Conservation (phyloP, 2,888 invertebrate genomes). For the Glaucopsyche alexis region DNA sequence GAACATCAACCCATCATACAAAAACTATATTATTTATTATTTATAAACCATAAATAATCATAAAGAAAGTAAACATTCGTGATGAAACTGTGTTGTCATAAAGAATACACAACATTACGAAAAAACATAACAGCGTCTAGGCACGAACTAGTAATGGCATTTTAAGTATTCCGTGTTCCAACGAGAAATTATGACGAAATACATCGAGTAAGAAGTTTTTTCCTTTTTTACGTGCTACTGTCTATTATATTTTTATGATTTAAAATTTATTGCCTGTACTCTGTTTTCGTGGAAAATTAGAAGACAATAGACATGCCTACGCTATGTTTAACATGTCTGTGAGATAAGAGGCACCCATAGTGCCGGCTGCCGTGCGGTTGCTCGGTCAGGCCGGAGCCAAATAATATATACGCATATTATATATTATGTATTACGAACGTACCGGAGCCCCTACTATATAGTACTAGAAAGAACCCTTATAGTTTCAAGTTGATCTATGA, state of each 20-base stretch:
- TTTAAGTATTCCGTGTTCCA: conserved; percentile 10
- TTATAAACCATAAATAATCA: not conserved
- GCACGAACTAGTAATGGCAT: conserved; percentile 10
- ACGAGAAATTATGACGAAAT: conserved; percentile 14
- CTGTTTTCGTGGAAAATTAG: not conserved
- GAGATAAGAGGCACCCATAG: no score
- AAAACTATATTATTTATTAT: conserved; percentile 1
- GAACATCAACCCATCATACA: not conserved
- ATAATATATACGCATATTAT: no score
- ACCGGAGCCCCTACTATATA: no score
- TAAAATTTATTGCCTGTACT: not conserved
- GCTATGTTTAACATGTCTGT: no score
- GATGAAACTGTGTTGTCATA: not conserved
- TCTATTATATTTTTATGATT: not conserved
- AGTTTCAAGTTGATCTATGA: no score
- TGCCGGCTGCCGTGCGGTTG: no score
- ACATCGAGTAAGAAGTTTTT: not conserved
- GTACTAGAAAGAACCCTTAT: no score
- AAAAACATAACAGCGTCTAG: conserved; percentile 8
- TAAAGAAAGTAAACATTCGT: not conserved
- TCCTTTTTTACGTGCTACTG: conserved; percentile 7
- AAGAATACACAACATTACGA: conserved; percentile 16
- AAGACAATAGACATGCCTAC: not conserved
- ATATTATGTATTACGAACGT: no score
- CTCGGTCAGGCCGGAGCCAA: no score